Percentiles rank a stretch among this genome's conserved stretches.
These are phyloP conservation scores for Myotis daubentonii DNA, from an alignment of 2,797 vertebrate species.

Conservation along the genomic window DNA sequence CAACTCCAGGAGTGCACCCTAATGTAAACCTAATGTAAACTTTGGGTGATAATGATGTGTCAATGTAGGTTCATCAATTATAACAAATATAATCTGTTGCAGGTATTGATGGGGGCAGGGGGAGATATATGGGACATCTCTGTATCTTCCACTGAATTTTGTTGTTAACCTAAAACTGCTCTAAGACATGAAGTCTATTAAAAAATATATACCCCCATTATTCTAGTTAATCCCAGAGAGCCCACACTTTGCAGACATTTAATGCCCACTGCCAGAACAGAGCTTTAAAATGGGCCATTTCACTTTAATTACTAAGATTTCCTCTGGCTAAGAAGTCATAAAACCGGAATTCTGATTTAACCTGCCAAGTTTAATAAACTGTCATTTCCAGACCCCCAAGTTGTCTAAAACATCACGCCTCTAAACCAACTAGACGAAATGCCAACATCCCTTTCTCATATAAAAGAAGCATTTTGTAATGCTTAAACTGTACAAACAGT, in stretches of 20 bases:
- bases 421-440: background rate
- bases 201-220: background rate
- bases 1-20: background rate
- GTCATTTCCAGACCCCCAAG: background rate
- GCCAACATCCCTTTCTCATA: background rate
- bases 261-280: background rate
- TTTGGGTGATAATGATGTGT: fast-evolving
- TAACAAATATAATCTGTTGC: background rate
- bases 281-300: background rate
- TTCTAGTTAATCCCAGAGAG: background rate
- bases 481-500: background rate
- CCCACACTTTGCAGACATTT: background rate
- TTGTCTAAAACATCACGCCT: background rate
- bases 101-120: background rate
- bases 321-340: background rate
- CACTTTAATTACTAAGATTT: conserved; percentile 31
- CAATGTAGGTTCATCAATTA: fast-evolving
- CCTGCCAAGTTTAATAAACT: background rate
- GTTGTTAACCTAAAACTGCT: background rate
- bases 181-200: background rate
- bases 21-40: background rate
- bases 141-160: background rate
- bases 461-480: background rate
- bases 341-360: background rate
- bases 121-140: background rate